Base-by-base conservation (phyloP, 2,888 invertebrate species). In the Pyrrhia umbra region DNA sequence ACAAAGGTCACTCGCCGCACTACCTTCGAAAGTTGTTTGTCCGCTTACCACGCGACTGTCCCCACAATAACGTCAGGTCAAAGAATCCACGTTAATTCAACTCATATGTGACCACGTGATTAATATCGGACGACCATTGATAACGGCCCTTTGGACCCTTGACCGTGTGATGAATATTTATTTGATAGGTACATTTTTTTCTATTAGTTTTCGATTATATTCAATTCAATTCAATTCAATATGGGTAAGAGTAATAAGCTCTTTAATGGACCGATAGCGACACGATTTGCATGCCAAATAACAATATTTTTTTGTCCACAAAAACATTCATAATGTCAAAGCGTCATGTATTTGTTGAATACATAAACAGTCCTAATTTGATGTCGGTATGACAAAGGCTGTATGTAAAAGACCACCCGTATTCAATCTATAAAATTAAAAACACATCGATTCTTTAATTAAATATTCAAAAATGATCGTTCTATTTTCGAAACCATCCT, bases 21-120 rank as follows among this genome's bases (percentile, higher is more conserved):
- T 65, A 46, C 34, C 60, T 77, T 79, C 45, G 90, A 90, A 90
- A 90, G 90, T 90, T 89, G 90, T 88, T 84, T 85, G 80, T 83
- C 83, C 76, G 79, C 77, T 69, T 42, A 63, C 71, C 75, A 70
- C 72, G 69, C 73, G 68, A 75, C 68, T 83, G 85, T 87, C 89
- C 75, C 80, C 81, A 79, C 82, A 82, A 76, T 79, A 80, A 76
- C 67, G 77, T 76, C 78, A 71, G 89, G 83, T 86, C 87, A 82
- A 59, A 73, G 42, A 67, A 57, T 51, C 40, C 62, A 61, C 59
- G 66, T 57, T 61, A 77, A 79, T 67, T 64, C 49, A 8, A 49
- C 30, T 47, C 51, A 66, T 69, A 46, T 47, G 59, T 45, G 51
- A 46, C 49, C 63, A 59, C 15, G 37, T 77, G 55, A 77, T 77